Base-by-base conservation (phyloP, 2,888 invertebrate species). In the Pteria penguin region DNA sequence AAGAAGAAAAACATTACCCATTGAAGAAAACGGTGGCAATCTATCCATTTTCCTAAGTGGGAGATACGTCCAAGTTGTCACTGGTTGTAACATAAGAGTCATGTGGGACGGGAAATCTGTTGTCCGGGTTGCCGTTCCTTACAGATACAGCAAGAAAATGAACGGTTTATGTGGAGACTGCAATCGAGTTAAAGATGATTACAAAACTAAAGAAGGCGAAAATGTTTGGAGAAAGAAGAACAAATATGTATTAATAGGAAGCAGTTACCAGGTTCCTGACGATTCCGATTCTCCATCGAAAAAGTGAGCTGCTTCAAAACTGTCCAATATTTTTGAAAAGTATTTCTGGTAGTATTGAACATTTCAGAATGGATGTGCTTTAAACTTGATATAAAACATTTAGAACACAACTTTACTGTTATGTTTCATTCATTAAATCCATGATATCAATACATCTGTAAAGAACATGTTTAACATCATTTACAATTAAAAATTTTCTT, bases 151-250 rank as follows among this genome's bases (percentile, higher is more conserved):
- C 22, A 27, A 62, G 4, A 66, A 70, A 1, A 26, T 86, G 77
- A 75, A 69, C 1, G 86, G 86, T 33, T 55, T 86, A 1, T 86
- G 86, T 63, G 86, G 86, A n/a, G 79, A 85, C 74, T 86, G 86
- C 63, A 82, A 86, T 63, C 82, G 82, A 0, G 60, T 58, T 8
- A 68, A 76, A 26, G 81, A 85, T 62, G 86, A 86, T 57, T 78
- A 70, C 54, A 57, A 31, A 61, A 77, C 77, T 2, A 70, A 57
- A 55, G 65, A 65, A 2, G 77, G 77, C 24, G 57, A 22, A 57
- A 58, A 71, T 71, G 77, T 77, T 0, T 70, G 63, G 0, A 67
- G 60, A 45, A 29, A 61, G 5, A 65, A 22, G 22, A 77, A 70
- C 22, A 60, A 67, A 67, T 77, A 66, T 32, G 54, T 67, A 14